Conservation (phyloP, 2,797 vertebrate species). For the Arnoldichthys spilopterus region DNA sequence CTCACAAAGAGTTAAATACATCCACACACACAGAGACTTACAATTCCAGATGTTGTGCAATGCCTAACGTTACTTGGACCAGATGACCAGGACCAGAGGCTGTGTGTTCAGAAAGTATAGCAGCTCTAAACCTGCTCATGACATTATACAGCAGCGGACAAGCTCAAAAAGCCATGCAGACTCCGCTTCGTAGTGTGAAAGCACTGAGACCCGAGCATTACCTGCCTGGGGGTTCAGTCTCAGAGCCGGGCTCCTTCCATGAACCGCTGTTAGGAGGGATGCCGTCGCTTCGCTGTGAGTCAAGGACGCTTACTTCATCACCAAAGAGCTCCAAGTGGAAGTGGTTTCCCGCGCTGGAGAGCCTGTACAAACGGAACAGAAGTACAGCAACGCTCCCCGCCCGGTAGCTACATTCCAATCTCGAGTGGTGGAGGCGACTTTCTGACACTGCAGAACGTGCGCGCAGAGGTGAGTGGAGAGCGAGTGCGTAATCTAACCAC, state of each 20-base stretch:
- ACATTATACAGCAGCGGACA: background rate
- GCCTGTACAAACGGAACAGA: background rate
- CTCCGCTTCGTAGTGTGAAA: background rate
- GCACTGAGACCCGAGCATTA: background rate
- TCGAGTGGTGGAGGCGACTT: slow-evolving; percentile 21
- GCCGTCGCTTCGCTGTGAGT: slow-evolving; percentile 21
- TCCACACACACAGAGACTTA: background rate
- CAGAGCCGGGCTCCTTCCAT: slow-evolving; percentile 42
- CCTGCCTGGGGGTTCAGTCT: slow-evolving; percentile 48
- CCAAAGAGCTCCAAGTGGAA: background rate
- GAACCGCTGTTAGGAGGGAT: slow-evolving; percentile 19
- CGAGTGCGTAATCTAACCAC: slow-evolving; percentile 20
- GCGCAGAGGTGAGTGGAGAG: background rate
- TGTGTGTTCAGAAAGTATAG: background rate
- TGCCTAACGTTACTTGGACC: background rate
- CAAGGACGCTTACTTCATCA: slow-evolving; percentile 35
- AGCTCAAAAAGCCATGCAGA: background rate
- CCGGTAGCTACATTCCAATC: slow-evolving; percentile 39
- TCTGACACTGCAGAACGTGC: background rate
- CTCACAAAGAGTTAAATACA: no score
- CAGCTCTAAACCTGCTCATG: background rate
- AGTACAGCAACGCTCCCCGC: background rate
- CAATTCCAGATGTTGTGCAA: slow-evolving; percentile 1
- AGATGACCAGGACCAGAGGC: background rate
- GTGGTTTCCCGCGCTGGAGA: background rate